Conservation (phyloP, 2,113 vertebrate species). For the Gasterosteus aculeatus region DNA sequence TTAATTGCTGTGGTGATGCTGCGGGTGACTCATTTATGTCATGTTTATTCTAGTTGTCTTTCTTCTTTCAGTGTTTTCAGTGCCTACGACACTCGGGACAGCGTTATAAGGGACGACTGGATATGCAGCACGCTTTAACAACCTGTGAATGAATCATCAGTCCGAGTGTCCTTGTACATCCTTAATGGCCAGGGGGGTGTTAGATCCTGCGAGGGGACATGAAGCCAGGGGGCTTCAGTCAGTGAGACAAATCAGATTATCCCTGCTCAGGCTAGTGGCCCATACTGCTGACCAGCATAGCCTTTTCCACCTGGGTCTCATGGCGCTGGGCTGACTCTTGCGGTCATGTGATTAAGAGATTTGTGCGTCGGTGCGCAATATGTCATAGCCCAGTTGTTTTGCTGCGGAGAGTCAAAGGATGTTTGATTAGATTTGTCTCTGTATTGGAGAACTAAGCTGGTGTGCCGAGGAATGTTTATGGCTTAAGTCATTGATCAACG, state of each 20-base stretch:
- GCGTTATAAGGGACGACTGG: constrained; percentile 30
- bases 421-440: constrained; percentile 45
- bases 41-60: constrained; percentile 60
- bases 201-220: constrained; percentile 54
- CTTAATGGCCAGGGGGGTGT: constrained; percentile 52
- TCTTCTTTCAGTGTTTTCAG: constrained; percentile 13
- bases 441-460: constrained; percentile 3
- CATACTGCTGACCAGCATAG: constrained; percentile 33
- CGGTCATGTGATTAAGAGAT: constrained; percentile 59
- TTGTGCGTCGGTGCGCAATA: constrained; percentile 23
- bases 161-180: constrained; percentile 51
- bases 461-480: constrained; percentile 36
- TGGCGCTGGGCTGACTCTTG: constrained; percentile 45
- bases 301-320: constrained; percentile 60
- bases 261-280: constrained; percentile 51
- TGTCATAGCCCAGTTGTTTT: constrained; percentile 29
- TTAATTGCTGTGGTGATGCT: constrained; percentile 73
- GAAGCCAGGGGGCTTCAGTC: constrained; percentile 43
- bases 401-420: constrained; percentile 11
- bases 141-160: constrained; percentile 57
- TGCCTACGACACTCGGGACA: constrained; percentile 17
- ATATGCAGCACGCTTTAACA: constrained; percentile 46
- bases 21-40: constrained; percentile 67
- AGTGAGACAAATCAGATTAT: constrained; percentile 70
- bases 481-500: constrained; percentile 54